phyloP scores from a whole-genome alignment of 2,888 invertebrate species.

The Barypeithes pellucidus region DNA sequence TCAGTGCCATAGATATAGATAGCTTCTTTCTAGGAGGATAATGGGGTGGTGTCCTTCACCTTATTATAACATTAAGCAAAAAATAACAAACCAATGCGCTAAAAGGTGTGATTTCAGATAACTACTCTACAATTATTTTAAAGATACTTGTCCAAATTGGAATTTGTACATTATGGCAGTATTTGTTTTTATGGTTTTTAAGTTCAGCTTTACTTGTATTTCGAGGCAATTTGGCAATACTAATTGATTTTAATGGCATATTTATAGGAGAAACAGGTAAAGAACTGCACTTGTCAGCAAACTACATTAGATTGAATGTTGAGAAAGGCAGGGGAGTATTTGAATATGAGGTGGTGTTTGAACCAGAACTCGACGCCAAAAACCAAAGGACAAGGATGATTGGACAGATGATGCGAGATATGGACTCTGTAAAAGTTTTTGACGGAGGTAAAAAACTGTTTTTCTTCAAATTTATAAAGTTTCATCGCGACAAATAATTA shows the following conservation, averaged over 20 bases:
- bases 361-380: constrained; percentile 83
- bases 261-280: constrained; percentile 70
- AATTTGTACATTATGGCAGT: too few species aligned
- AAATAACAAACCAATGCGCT: too few species aligned
- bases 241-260: too few species aligned
- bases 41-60: too few species aligned
- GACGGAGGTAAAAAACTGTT: constrained; percentile 77
- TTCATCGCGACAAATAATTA: background rate
- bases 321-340: constrained; percentile 82
- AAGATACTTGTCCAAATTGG: too few species aligned
- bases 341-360: constrained; percentile 87
- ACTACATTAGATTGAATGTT: constrained; percentile 82
- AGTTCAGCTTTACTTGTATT: too few species aligned
- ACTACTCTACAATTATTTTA: too few species aligned
- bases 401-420: constrained; percentile 74
- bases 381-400: constrained; percentile 77
- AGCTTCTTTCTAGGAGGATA: too few species aligned
- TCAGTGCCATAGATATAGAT: too few species aligned
- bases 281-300: constrained; percentile 75
- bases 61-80: too few species aligned
- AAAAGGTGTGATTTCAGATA: too few species aligned
- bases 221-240: background rate
- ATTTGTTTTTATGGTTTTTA: too few species aligned
- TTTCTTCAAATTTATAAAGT: constrained; percentile 65
- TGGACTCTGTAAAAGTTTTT: constrained; percentile 82